Percentiles rank a stretch among this genome's conserved stretches.
Conservation (phyloP, 2,113 vertebrate genomes). For the Butorides virescens region DNA sequence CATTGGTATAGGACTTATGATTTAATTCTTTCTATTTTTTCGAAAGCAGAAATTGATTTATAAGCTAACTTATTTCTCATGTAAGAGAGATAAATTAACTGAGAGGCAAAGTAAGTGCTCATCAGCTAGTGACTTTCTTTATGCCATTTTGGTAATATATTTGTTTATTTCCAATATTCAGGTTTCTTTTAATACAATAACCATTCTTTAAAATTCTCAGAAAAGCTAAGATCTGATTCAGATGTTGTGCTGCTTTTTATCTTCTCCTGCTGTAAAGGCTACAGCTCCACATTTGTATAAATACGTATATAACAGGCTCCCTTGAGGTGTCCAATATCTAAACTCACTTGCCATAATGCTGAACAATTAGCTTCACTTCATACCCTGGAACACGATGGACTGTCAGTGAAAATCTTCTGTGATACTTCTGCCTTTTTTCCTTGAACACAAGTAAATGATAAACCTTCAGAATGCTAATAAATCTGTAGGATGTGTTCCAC, state of each 20-base stretch:
- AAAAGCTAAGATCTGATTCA: background rate
- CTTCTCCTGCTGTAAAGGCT: background rate
- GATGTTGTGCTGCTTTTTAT: background rate
- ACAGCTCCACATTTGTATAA: background rate
- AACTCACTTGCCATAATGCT: background rate
- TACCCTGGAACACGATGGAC: background rate
- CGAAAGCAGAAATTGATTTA: background rate
- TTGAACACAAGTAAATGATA: background rate
- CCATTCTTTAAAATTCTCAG: background rate
- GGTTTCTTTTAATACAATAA: background rate
- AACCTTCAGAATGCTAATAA: background rate
- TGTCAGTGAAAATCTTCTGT: background rate
- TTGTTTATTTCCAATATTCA: background rate
- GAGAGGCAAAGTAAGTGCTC: background rate
- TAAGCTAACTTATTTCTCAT: background rate
- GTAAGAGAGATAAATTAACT: background rate
- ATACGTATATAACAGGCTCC: background rate
- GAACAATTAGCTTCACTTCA: background rate
- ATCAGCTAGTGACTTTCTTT: background rate
- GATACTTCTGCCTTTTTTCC: background rate
- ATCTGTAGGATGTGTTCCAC: background rate
- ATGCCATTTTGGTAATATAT: background rate
- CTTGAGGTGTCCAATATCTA: background rate
- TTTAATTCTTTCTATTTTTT: background rate
- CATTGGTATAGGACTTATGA: background rate